Evolutionary conservation across 2,888 invertebrate species (phyloP), one percentile per base, ranked within the genome.

Genomic region (Epinotia demarniana): DNA sequence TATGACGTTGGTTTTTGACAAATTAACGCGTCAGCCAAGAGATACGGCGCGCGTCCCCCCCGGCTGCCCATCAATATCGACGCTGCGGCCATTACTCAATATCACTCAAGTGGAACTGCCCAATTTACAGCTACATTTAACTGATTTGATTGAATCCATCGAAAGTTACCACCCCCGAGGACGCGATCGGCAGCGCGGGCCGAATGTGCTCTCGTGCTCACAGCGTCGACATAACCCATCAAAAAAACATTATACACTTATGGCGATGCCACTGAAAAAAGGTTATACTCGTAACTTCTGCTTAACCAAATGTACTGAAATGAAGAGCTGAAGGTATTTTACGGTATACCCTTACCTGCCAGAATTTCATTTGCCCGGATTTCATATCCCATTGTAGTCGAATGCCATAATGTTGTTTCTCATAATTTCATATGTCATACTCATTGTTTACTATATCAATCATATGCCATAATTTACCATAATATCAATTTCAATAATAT

Each of bases 41-140:
- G 88, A 89, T 89, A 87, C 87, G 87, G 84, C 83, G 85, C 85
- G 84, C 86, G 86, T 83, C 82, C 85, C 82, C 85, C 81, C 83
- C 81, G 83, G 82, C 86, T 81, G 83, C 85, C 90, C 90, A 92
- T 92, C 92, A 92, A 92, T 93, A 92, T 87, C 85, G 88, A 81
- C 80, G 83, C 87, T 86, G 85, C 87, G 85, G 86, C 90, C 90
- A 92, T 93, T 91, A 92, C 90, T 93, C 92, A 93, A 90, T 90
- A 92, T 87, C 92, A 88, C 86, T 91, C 90, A 89, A 90, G 90
- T 91, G 92, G 89, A 92, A 92, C 92, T 92, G 90, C 87, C 89
- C 91, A 91, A 92, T 93, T 93, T 92, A 89, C 92, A 91, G 92
- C 91, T 91, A 92, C 92, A 91, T 92, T 93, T 92, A 90, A 92